Percentiles rank a stretch among this genome's conserved stretches.
Conservation (phyloP, 2,113 vertebrate species). For the Indicator maculatus region DNA sequence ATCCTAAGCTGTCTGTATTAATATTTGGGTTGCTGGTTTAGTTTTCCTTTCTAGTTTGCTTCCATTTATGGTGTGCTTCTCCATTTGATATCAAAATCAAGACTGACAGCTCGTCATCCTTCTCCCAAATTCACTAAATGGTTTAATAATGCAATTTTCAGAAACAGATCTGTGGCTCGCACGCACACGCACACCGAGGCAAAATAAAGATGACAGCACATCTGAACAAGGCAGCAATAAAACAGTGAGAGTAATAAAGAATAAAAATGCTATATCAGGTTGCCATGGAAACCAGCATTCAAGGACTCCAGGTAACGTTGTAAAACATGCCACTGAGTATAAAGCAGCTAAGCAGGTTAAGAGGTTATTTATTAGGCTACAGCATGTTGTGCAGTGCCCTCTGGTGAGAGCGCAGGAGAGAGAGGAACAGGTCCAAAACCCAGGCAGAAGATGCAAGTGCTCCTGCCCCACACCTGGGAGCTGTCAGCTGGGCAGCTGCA, state of each 20-base stretch:
- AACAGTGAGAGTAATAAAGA: conserved; percentile 75
- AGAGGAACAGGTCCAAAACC: not conserved
- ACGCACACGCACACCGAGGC: not conserved
- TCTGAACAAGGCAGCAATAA: conserved; percentile 74
- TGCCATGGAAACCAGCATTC: conserved; percentile 73
- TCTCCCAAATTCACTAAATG: conserved; percentile 47
- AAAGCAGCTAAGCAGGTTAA: conserved; percentile 76
- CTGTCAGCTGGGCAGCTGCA: not conserved
- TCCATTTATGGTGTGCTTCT: conserved; percentile 16
- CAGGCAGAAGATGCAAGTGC: not conserved
- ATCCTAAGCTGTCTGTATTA: not conserved
- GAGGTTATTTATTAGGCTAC: conserved; percentile 74
- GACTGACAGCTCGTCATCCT: conserved; percentile 47
- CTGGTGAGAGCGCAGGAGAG: conserved; percentile 63
- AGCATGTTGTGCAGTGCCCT: conserved; percentile 69
- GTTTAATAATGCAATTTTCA: conserved; percentile 62
- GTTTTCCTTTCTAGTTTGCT: conserved; percentile 32
- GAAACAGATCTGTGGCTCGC: conserved; percentile 34
- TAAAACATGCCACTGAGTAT: conserved; percentile 73
- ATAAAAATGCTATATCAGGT: conserved; percentile 72
- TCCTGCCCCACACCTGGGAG: not conserved
- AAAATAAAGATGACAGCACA: conserved; percentile 73
- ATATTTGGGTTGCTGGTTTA: conserved; percentile 12
- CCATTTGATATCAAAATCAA: conserved; percentile 42
- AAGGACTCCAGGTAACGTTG: conserved; percentile 76